Conservation (phyloP, 2,888 invertebrate species). For the Clivina fossor region DNA sequence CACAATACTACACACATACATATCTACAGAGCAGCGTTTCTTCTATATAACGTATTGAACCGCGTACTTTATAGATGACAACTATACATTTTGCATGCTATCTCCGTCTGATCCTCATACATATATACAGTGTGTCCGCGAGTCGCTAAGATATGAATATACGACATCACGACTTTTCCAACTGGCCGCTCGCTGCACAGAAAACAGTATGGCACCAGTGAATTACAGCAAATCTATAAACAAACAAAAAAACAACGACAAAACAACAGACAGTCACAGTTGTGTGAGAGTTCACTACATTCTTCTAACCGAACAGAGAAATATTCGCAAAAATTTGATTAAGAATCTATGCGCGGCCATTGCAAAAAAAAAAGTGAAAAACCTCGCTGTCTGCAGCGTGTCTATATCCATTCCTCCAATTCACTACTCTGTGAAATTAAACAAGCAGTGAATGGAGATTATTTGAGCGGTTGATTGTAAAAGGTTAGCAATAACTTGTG, state of each 20-base stretch:
- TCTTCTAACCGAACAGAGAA: constrained; percentile 51
- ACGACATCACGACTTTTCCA: constrained; percentile 23
- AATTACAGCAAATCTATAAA: constrained; percentile 38
- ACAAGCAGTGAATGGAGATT: constrained; percentile 27
- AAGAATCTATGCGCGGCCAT: constrained; percentile 53
- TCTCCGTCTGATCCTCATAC: constrained; percentile 1
- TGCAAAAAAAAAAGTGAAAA: constrained; percentile 50
- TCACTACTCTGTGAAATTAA: constrained; percentile 22
- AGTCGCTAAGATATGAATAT: constrained; percentile 19
- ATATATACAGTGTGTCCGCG: constrained; percentile 1
- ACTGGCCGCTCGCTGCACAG: too few species aligned
- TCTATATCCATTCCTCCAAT: constrained; percentile 50
- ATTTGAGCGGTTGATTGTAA: constrained; percentile 46
- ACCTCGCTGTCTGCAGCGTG: constrained; percentile 52
- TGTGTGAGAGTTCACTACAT: too few species aligned
- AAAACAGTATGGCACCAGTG: constrained; percentile 14
- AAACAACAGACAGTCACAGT: too few species aligned
- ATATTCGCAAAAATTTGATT: constrained; percentile 55
- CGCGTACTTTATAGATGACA: constrained; percentile 23
- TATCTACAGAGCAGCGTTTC: too few species aligned
- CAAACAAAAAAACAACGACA: constrained; percentile 45
- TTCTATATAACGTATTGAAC: constrained; percentile 32
- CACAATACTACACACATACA: constrained; percentile 33
- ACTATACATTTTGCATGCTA: too few species aligned
- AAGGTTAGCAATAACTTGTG: constrained; percentile 55